Percentiles rank a stretch among this genome's conserved stretches.
Conservation (phyloP, 2,888 invertebrate species). For the Parnassius mnemosyne region DNA sequence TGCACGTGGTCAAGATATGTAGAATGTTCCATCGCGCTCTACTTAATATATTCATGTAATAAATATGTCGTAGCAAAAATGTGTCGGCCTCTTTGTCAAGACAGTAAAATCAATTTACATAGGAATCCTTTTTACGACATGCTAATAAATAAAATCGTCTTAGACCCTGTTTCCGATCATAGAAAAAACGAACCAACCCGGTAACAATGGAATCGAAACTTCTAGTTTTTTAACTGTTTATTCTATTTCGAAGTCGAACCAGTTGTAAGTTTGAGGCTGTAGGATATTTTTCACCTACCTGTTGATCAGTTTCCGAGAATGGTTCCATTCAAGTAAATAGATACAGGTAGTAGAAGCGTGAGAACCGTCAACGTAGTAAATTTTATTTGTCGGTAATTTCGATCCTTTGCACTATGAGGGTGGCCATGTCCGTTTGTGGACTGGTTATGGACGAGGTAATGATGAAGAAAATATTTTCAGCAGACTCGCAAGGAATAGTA, state of each 20-base stretch:
- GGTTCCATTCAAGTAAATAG: constrained; percentile 29
- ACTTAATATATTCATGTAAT: too few relatives aligned
- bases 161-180: constrained; percentile 51
- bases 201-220: constrained; percentile 35
- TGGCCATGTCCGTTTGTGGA: too few relatives aligned
- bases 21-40: too few relatives aligned
- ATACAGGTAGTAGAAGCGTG: constrained; percentile 26
- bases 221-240: constrained; percentile 27
- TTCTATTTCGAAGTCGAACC: constrained; percentile 33
- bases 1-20: too few relatives aligned
- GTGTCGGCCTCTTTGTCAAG: constrained; percentile 51
- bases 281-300: constrained; percentile 32
- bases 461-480: too few relatives aligned
- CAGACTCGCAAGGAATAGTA: too few relatives aligned
- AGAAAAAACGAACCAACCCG: constrained; percentile 39
- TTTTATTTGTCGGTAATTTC: background rate
- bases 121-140: constrained; percentile 59
- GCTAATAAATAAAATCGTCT: constrained; percentile 54
- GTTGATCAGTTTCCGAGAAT: constrained; percentile 39
- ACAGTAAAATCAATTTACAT: constrained; percentile 55
- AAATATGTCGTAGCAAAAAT: constrained; percentile 24
- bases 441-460: too few relatives aligned
- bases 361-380: constrained; percentile 12
- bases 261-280: constrained; percentile 28
- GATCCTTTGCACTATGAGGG: too few relatives aligned